phyloP scores from a whole-genome alignment of 2,888 invertebrate species.

The Rugalucina vietnamica region DNA sequence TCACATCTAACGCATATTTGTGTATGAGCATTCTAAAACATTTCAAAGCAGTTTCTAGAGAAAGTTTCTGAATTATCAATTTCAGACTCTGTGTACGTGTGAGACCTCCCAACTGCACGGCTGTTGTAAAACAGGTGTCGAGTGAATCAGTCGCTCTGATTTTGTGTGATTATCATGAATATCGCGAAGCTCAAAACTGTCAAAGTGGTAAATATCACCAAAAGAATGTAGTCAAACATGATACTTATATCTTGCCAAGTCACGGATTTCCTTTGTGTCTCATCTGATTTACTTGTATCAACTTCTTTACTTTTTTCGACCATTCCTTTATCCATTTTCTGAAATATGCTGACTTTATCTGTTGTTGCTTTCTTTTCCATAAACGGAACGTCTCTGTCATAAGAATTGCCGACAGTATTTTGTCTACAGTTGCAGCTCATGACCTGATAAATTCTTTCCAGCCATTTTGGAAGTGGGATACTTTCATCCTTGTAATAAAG shows the following conservation, averaged over 20 bases:
- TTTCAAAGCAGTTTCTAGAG: too few relatives aligned
- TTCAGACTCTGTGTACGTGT: too few relatives aligned
- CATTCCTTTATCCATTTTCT: neutral
- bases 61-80: too few relatives aligned
- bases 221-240: conserved; percentile 4
- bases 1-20: too few relatives aligned
- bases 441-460: neutral
- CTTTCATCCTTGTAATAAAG: conserved; percentile 55
- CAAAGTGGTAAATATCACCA: conserved; percentile 6
- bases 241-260: conserved; percentile 19
- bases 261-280: neutral
- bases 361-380: neutral
- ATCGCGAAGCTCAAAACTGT: conserved; percentile 6
- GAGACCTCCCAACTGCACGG: too few relatives aligned
- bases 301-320: neutral
- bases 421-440: neutral
- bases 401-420: neutral
- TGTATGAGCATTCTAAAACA: too few relatives aligned
- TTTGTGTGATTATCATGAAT: neutral
- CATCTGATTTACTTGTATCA: too few relatives aligned
- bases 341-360: neutral
- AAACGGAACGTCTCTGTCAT: neutral
- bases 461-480: conserved; percentile 24
- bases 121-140: too few relatives aligned
- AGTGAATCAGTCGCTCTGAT: too few relatives aligned